Evolutionary conservation across 1,140 invertebrate genomes (phyloP).

Genomic region (Drosophila neocordata): DNA sequence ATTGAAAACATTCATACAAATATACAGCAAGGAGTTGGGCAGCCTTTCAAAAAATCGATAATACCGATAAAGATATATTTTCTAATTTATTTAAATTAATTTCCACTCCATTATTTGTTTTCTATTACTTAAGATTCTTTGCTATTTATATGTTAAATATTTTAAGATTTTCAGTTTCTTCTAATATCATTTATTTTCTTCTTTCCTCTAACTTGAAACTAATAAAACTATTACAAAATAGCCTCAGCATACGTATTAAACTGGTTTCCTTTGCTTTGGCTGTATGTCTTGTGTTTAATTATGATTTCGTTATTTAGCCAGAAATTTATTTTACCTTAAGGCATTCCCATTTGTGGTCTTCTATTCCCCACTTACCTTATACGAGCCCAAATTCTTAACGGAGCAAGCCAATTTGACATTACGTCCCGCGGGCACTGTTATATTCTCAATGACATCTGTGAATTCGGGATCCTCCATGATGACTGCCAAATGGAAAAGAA

Average conservation of each 20-base stretch:
- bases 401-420: slow-evolving; percentile 94
- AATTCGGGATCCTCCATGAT: slow-evolving; percentile 88
- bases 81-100: no score
- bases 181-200: no score
- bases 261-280: not conserved
- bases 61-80: no score
- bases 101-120: no score
- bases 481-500: slow-evolving; percentile 82
- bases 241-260: not conserved
- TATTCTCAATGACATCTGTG: slow-evolving; percentile 88
- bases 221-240: no score
- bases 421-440: slow-evolving; percentile 90
- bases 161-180: no score
- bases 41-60: no score
- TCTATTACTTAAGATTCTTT: no score
- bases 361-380: slow-evolving; percentile 86
- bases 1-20: no score
- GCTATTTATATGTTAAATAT: no score
- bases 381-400: slow-evolving; percentile 93
- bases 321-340: not conserved
- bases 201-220: no score
- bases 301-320: slow-evolving; percentile 23
- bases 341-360: not conserved
- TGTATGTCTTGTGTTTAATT: slow-evolving; percentile 15
- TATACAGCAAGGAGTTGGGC: no score